A percentile compares a stretch with the other conserved stretches of the same genome.
phyloP scores from a whole-genome alignment of 2,797 vertebrate genomes.

The Meda fulgida region DNA sequence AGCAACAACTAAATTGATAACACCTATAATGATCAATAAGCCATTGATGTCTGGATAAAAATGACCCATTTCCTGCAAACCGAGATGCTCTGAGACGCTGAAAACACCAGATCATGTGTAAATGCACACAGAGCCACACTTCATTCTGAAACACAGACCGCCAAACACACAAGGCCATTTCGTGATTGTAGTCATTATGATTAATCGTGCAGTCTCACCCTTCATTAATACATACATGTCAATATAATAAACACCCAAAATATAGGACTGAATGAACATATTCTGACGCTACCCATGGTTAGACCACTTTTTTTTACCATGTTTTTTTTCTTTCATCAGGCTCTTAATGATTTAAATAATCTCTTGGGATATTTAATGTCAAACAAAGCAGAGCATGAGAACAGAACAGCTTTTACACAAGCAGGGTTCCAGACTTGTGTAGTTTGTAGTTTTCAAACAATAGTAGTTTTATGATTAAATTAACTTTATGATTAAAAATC shows the following conservation, averaged over 20 bases:
- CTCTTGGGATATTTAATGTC: background rate
- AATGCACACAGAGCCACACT: background rate
- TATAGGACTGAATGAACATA: background rate
- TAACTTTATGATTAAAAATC: no score
- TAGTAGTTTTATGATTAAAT: no score
- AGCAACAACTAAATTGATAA: no score
- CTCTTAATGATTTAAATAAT: constrained; percentile 5
- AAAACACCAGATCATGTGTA: background rate
- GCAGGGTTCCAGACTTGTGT: no score
- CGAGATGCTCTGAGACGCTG: background rate
- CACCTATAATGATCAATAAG: no score
- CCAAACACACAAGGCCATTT: background rate
- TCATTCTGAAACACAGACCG: background rate
- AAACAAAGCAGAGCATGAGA: constrained; percentile 2
- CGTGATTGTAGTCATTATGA: no score
- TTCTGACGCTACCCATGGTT: background rate
- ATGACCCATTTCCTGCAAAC: background rate
- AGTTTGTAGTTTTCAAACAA: no score
- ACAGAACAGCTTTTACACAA: background rate
- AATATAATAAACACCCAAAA: background rate
- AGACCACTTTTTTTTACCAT: background rate
- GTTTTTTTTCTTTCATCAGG: background rate
- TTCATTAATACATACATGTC: background rate
- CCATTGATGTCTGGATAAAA: no score
- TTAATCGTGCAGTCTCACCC: background rate